Percentiles rank a stretch among this genome's conserved stretches.
Conservation (phyloP, 2,113 vertebrate genomes). For the Grallaria varia region DNA sequence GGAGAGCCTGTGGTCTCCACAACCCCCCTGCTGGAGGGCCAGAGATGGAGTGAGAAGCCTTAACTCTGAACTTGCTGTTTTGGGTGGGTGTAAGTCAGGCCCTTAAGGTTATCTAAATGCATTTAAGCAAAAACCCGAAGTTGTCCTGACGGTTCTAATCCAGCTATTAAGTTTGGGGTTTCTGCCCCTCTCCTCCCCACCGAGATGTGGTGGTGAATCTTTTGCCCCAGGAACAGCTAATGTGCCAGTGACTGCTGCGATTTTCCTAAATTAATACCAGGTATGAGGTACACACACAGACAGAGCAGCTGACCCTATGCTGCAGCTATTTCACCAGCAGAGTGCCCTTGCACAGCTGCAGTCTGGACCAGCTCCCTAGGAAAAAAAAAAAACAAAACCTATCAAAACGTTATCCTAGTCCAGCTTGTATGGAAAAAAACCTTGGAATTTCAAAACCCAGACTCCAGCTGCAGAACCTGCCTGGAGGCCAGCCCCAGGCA, state of each 20-base stretch:
- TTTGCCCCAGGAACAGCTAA: neutral
- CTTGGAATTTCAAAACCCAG: neutral
- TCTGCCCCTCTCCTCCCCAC: neutral
- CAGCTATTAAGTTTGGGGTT: neutral
- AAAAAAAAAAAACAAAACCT: neutral
- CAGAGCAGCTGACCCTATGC: neutral
- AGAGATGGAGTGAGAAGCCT: conserved; percentile 19
- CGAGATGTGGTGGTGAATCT: neutral
- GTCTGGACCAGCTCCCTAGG: neutral
- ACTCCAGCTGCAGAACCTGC: neutral
- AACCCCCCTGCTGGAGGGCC: neutral
- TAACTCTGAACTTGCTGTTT: conserved; percentile 7
- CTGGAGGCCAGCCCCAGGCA: neutral
- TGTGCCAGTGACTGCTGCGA: neutral
- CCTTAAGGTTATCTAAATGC: conserved; percentile 26
- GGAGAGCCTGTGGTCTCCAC: neutral
- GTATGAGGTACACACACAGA: neutral
- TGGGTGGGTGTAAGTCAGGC: neutral
- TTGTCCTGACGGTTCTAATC: neutral
- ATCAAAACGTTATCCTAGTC: neutral
- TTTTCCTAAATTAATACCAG: neutral
- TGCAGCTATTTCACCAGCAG: neutral
- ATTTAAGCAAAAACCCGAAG: neutral
- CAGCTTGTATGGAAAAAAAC: neutral
- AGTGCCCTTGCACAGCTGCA: neutral